Evolutionary conservation across 2,113 vertebrate species (phyloP).

Genomic region (Ranitomeya variabilis): DNA sequence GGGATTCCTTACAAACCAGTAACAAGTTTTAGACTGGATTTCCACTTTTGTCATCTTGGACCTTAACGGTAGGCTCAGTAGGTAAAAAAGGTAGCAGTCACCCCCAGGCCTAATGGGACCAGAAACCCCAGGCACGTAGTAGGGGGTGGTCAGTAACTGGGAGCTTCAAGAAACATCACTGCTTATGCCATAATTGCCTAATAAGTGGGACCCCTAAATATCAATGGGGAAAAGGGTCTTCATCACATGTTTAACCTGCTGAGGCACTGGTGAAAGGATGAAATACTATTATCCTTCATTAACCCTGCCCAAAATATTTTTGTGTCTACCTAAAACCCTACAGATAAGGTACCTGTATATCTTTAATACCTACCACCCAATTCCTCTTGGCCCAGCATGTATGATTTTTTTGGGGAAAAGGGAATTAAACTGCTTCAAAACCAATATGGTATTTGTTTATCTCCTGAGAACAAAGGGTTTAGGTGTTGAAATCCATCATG

Average conservation of each 20-base stretch:
- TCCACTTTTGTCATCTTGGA: not conserved
- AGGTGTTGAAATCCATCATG: too few species aligned
- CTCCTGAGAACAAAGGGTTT: too few species aligned
- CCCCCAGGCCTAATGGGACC: not conserved
- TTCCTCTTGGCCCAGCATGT: too few species aligned
- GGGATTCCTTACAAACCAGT: not conserved
- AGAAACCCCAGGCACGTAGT: not conserved
- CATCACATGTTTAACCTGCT: not conserved
- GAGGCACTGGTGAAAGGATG: not conserved
- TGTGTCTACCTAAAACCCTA: too few species aligned
- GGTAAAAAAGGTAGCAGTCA: not conserved
- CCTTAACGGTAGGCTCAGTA: not conserved
- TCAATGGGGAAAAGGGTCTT: not conserved
- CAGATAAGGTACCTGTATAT: too few species aligned
- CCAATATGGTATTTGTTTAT: too few species aligned
- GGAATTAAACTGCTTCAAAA: too few species aligned
- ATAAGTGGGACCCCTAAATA: not conserved
- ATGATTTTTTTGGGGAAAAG: too few species aligned
- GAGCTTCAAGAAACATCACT: too few species aligned
- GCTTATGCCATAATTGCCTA: not conserved
- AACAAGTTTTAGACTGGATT: not conserved
- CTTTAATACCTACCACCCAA: too few species aligned
- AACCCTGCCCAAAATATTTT: too few species aligned
- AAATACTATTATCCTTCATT: not conserved
- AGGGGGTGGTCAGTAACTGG: too few species aligned